These are phyloP conservation scores for Bombus pascuorum DNA, from an alignment of 1,140 invertebrate genomes.

Conservation along the genomic window DNA sequence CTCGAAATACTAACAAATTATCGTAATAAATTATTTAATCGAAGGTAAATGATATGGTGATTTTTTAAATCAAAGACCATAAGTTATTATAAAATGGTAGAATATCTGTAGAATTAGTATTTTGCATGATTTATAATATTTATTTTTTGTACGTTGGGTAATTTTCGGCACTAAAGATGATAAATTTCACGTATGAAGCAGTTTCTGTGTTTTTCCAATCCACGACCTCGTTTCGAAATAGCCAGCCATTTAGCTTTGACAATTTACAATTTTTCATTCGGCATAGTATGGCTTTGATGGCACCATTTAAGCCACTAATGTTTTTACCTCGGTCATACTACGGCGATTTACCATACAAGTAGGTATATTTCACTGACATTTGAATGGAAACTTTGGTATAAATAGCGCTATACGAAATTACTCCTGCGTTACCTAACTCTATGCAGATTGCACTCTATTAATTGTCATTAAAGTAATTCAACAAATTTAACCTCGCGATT, in stretches of 20 bases:
- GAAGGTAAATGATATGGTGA: no score
- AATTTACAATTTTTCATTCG: conserved; percentile 13
- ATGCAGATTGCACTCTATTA: background rate
- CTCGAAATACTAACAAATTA: no score
- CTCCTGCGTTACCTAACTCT: background rate
- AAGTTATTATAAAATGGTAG: background rate
- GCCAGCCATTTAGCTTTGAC: background rate
- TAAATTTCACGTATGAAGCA: background rate
- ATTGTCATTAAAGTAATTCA: background rate
- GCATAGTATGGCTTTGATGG: background rate
- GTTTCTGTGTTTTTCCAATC: conserved; percentile 4
- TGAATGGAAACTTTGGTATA: background rate
- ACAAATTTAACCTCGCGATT: background rate
- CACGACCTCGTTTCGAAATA: background rate
- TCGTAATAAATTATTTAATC: no score
- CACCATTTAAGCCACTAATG: background rate
- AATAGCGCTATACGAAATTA: background rate
- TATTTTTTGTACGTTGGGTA: background rate
- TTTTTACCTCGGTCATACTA: background rate
- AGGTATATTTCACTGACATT: background rate
- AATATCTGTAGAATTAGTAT: background rate
- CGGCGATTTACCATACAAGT: background rate
- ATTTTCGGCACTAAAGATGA: background rate
- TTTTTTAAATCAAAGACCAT: background rate
- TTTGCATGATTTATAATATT: background rate